Evolutionary conservation across 1,140 invertebrate species (phyloP), one percentile per base, ranked within the genome.

Genomic region (Venturia canescens): DNA sequence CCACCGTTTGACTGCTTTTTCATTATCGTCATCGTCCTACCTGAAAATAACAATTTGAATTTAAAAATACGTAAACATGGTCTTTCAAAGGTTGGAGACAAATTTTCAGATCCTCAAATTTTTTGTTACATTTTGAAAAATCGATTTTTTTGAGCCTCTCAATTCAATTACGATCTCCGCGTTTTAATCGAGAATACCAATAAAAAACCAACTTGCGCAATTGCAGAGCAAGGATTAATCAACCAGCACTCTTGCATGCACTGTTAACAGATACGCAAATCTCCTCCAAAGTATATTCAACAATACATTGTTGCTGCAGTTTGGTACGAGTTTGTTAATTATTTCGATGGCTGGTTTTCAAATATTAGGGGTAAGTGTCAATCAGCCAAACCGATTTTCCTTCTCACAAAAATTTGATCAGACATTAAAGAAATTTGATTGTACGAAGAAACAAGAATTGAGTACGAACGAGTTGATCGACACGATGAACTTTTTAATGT

Each of bases 261-360:
- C 53, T 38, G 21, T 72, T 76, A 29, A 15, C 53, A 81, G 72
- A 77, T 76, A 57, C 38, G 53, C 53, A 16, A 67, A 6, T 21
- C 34, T 75, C 13, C 15, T 81, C 23, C 70, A 81, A 70, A 81
- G 63, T 70, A 69, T 77, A 76, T 81, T 81, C 44, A 76, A 67
- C 53, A 63, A 18, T 60, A 75, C 70, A 72, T 60, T 80, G 70
- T 23, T 80, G 13, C 57, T 80, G 26, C 79, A 80, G 34, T 80
- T 80, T 44, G 70, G 5, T 5, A 63, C 79, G 50, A 80, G 79
- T 80, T 57, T 80, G 13, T 44, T 80, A 4, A 74, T 80, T 18
- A 80, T 80, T n/a, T 50, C 67, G 13, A 70, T 80, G 67, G 48
- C 29, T 23, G 79, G 79, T 80, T 80, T 80, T 63, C 79, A 80